phyloP scores from a whole-genome alignment of 2,888 invertebrate species.

The Epinotia brunnichana region DNA sequence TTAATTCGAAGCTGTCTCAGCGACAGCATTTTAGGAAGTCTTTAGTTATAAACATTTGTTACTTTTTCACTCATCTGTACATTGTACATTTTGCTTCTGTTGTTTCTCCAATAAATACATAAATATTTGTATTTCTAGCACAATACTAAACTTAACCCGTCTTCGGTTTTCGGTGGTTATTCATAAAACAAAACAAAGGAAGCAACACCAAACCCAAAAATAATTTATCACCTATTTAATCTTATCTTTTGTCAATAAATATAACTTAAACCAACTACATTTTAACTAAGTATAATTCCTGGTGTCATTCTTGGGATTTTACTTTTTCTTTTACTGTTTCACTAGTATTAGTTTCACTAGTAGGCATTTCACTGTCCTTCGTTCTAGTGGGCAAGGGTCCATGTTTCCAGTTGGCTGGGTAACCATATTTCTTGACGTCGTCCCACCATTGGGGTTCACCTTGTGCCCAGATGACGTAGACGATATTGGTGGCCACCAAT shows the following conservation, averaged over 20 bases:
- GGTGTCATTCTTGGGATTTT: constrained; percentile 55
- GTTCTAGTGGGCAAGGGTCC: constrained; percentile 65
- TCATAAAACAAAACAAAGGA: neutral
- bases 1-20: too few relatives aligned
- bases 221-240: constrained; percentile 14
- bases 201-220: neutral
- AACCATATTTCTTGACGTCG: constrained; percentile 80
- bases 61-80: too few relatives aligned
- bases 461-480: constrained; percentile 88
- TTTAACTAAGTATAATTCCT: constrained; percentile 9
- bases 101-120: too few relatives aligned
- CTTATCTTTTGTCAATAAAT: constrained; percentile 25
- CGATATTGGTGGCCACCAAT: constrained; percentile 86
- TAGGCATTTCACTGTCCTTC: constrained; percentile 60
- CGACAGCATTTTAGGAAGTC: too few relatives aligned
- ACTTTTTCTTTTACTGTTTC: constrained; percentile 45
- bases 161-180: neutral
- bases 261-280: constrained; percentile 21
- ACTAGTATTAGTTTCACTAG: constrained; percentile 20
- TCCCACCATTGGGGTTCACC: constrained; percentile 92
- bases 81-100: too few relatives aligned
- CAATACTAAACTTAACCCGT: neutral
- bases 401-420: constrained; percentile 72
- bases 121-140: too few relatives aligned
- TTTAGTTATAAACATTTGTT: too few relatives aligned